Evolutionary conservation across 2,113 vertebrate species (phyloP), one percentile per base, ranked within the genome.

Genomic region (Mugil cephalus): DNA sequence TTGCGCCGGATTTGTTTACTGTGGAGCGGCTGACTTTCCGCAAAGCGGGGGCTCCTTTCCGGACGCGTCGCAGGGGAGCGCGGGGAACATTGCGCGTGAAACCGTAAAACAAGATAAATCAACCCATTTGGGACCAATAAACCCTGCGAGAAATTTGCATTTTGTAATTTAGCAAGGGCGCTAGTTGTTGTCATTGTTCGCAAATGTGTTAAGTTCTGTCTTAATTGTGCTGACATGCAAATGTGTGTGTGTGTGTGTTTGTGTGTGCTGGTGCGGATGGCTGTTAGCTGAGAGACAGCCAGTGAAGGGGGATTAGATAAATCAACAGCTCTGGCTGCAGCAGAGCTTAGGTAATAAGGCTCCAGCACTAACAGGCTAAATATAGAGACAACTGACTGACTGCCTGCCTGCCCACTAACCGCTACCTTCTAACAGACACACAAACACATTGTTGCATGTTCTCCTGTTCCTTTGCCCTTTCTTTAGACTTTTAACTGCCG

Each of bases 311-410:
- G 83, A 90, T 92, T 82, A 88, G 89, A 92, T 89, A 88, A 88
- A 88, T 80, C 86, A 92, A 86, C 76, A 90, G 79, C 81, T 91
- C 82, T 70, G 84, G 83, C 91, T 87, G 88, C 89, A 89, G 73
- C 81, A 87, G 80, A 87, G 87, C 86, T 90, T 87, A 84, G 88
- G 87, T 91, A 89, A 91, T 87, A 87, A 83, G 85, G 83, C 88
- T 88, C 53, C 46, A 74, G 77, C 79, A 75, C 79, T 84, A 87
- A 78, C 80, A 68, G 76, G 82, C 88, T 90, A 93, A 88, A 91
- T 92, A 92, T 91, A 92, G 89, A 86, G 73, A 79, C 72, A 62
- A 69, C 76, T 83, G 73, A 80, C 75, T 85, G 79, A 74, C 85
- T 88, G 81, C 42, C 82, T 83, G 80, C 58, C 79, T 86, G 83